Evolutionary conservation across 64 coral and sea anemone species (phyloP).

Genomic region (Montipora efflorescens): DNA sequence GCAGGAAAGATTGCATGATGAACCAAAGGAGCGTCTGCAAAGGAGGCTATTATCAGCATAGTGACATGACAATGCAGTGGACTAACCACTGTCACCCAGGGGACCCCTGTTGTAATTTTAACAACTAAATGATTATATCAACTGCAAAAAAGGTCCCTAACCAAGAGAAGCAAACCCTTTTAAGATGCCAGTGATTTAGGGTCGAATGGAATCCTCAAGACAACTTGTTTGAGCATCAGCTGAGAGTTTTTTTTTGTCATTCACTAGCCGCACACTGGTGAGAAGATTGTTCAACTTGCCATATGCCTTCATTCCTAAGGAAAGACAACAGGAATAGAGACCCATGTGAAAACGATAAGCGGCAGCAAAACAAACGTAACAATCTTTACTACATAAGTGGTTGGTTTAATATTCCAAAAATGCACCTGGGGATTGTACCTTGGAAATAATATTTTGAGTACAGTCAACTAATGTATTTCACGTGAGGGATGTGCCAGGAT

Average conservation of each 20-base stretch:
- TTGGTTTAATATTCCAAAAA: not conserved
- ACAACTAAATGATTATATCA: not conserved
- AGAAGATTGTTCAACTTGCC: not conserved
- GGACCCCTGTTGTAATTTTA: not conserved
- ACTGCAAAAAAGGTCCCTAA: slow-evolving; percentile 37
- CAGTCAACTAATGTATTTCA: not conserved
- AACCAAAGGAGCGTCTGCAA: too few relatives aligned
- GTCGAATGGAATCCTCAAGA: slow-evolving; percentile 47
- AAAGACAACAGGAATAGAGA: slow-evolving; percentile 1
- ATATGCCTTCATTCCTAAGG: not conserved
- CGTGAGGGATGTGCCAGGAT: not conserved
- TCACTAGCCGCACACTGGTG: not conserved
- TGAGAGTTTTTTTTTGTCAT: slow-evolving; percentile 37
- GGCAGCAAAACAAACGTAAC: too few relatives aligned
- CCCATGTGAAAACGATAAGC: not conserved
- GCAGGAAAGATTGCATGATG: too few relatives aligned
- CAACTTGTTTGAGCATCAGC: slow-evolving; percentile 53
- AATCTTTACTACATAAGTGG: not conserved
- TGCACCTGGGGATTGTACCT: not conserved
- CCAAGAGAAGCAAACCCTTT: slow-evolving; percentile 54
- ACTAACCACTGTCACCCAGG: not conserved
- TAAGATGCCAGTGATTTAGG: slow-evolving; percentile 42
- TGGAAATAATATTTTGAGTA: not conserved
- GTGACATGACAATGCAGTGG: not conserved
- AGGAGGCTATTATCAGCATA: too few relatives aligned